Base-by-base conservation (phyloP, 2,888 invertebrate genomes). In the Creontiades dilutus region DNA sequence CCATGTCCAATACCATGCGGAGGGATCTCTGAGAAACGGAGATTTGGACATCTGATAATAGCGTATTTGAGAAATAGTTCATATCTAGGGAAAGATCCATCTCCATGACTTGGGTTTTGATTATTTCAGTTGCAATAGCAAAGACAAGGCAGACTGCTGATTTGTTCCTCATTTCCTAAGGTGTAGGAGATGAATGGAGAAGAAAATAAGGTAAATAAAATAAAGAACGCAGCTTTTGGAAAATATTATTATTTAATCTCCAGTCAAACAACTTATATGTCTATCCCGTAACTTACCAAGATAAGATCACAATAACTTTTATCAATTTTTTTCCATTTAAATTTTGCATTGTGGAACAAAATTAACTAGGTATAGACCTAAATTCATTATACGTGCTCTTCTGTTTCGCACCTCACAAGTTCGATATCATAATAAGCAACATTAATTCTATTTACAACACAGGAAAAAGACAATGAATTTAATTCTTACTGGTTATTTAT, bases 251-350 rank as follows among this genome's bases (percentile, higher is more conserved):
- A 82, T 90, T 90, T 90, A 84, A 85, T 89, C 88, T 90, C 89
- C 86, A 90, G 90, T 91, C 91, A 91, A 91, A 90, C 91, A 91
- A 89, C 90, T 90, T 91, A 90, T 68, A 86, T 55, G 57, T 88
- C 91, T 91, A 91, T 81, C 91, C 91, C 91, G 90, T 90, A 90
- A 91, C 91, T 90, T 91, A 90, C 86, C 88, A 88, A 80, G 76
- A 89, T 89, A 91, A 90, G 91, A 91, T 91, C 91, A 91, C 91
- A 91, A 91, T 86, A 86, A 90, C 80, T 61, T 90, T 89, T 88
- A 52, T 82, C 19, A 52, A 52, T 90, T 85, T 90, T 86, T 90
- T 85, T 85, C 48, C 78, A 86, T 90, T 46, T 55, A 47, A 89
- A 84, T 88, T 52, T 82, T 82, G 88, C 88, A 78, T 86, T 68